Percentiles rank a stretch among this genome's conserved stretches.
Conservation (phyloP, 1,140 invertebrate genomes). For the Drosophila paulistorum region DNA sequence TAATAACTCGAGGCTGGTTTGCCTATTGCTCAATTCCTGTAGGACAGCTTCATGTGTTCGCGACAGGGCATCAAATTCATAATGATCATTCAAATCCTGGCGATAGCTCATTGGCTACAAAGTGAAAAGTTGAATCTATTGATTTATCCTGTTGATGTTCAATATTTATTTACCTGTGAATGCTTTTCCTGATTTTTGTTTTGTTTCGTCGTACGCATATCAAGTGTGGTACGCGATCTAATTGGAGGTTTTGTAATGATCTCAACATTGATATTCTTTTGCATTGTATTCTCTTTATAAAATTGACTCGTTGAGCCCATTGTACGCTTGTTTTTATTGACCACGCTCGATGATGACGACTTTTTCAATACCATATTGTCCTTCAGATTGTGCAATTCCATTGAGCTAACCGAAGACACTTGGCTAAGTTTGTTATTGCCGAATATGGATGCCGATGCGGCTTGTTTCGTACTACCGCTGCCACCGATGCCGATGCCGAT, state of each 20-base stretch:
- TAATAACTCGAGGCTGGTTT: conserved; percentile 73
- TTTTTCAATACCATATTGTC: conserved; percentile 80
- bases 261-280: conserved; percentile 79
- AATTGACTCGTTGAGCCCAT: conserved; percentile 60
- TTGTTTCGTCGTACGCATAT: conserved; percentile 61
- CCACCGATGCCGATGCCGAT: too few species aligned
- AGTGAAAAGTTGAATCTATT: too few species aligned
- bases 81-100: conserved; percentile 57
- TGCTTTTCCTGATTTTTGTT: conserved; percentile 64
- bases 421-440: conserved; percentile 68
- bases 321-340: conserved; percentile 69
- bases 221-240: conserved; percentile 77
- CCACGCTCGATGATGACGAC: conserved; percentile 69
- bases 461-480: conserved; percentile 56
- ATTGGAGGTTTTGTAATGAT: conserved; percentile 81
- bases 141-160: neutral
- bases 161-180: conserved; percentile 37
- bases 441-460: conserved; percentile 52
- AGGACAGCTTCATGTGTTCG: conserved; percentile 74
- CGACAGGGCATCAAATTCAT: conserved; percentile 70
- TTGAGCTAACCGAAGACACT: conserved; percentile 77
- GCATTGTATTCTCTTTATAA: conserved; percentile 73
- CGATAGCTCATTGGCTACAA: conserved; percentile 52
- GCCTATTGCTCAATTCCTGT: conserved; percentile 76
- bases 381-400: conserved; percentile 81